These are phyloP conservation scores for Oreohelix idahoensis DNA, from an alignment of 1,140 invertebrate genomes.

Conservation along the genomic window DNA sequence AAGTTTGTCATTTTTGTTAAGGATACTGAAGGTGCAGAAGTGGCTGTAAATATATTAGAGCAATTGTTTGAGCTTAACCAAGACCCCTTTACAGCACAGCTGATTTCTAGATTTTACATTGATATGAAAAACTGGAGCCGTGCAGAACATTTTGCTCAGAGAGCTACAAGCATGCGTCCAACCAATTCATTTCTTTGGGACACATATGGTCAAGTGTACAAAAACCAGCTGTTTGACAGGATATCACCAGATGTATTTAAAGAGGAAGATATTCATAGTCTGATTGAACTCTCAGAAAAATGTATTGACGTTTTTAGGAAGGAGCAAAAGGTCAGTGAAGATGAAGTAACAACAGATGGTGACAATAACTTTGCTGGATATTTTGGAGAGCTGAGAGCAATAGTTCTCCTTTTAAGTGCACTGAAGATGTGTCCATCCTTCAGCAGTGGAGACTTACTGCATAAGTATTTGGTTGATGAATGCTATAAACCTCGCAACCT, in stretches of 20 bases:
- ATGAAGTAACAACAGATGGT: constrained; percentile 14
- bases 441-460: constrained; percentile 24
- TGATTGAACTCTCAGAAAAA: constrained; percentile 7
- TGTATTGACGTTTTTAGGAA: constrained; percentile 18
- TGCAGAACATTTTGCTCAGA: constrained; percentile 49
- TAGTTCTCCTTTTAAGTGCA: constrained; percentile 29
- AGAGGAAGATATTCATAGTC: constrained; percentile 1
- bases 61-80: constrained; percentile 42
- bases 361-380: constrained; percentile 43
- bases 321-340: constrained; percentile 25
- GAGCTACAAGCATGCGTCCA: constrained; percentile 42
- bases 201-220: constrained; percentile 53
- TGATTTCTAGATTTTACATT: constrained; percentile 54
- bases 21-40: constrained; percentile 43
- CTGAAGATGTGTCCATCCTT: constrained; percentile 27
- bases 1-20: constrained; percentile 46
- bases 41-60: constrained; percentile 45
- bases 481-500: neutral
- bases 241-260: constrained; percentile 14
- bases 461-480: constrained; percentile 42
- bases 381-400: constrained; percentile 49
- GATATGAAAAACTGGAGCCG: constrained; percentile 47
- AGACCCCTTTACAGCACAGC: constrained; percentile 53
- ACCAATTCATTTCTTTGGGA: constrained; percentile 53
- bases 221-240: constrained; percentile 42